Base-by-base conservation (phyloP, 1,140 invertebrate species). In the Ostrea denselamellosa region DNA sequence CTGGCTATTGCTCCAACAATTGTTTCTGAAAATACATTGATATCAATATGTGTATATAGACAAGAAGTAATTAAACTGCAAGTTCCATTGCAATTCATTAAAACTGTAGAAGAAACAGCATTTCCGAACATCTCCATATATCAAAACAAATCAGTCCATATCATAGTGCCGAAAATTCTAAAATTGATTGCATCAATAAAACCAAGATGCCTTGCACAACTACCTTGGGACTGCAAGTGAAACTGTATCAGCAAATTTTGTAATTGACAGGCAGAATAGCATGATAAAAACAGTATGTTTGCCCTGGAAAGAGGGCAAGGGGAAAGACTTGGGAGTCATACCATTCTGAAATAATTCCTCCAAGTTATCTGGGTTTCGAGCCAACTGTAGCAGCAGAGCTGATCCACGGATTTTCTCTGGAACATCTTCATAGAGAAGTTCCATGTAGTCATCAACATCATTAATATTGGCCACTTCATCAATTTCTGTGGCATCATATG, bases 341-440 rank as follows among this genome's bases (percentile, higher is more conserved):
- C 94, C 93, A 92, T 94, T 94, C 68, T 97, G 97, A 87, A 98
- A 97, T 82, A 99, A 95, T 95, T 98, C 97, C 91, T 98, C 97
- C 82, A 99, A 96, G 96, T 99, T 99, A 93, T 99, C 98, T 52
- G 98, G 97, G 94, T 98, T 97, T 91, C 98, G 96, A 0, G 98
- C 97, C 83, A 99, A 96, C 94, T 98, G 97, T 83, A 99, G 96
- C 89, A 99, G 98, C 84, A 98, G 95, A 19, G 97, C 97, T n/a
- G 98, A 98, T 53, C 98, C 98, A 95, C 97, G 97, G 44, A 99
- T 97, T 96, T 99, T 99, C 91, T 98, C 98, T 65, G 97, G 96
- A 91, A 98, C 97, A 86, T 95, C 98, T 95, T 99, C 99, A 95
- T 99, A 99, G 7, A 99, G 95, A 88, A 99, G 95, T 95, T 99